These are phyloP conservation scores for Deilephila elpenor DNA, from an alignment of 2,888 invertebrate species.

Conservation along the genomic window DNA sequence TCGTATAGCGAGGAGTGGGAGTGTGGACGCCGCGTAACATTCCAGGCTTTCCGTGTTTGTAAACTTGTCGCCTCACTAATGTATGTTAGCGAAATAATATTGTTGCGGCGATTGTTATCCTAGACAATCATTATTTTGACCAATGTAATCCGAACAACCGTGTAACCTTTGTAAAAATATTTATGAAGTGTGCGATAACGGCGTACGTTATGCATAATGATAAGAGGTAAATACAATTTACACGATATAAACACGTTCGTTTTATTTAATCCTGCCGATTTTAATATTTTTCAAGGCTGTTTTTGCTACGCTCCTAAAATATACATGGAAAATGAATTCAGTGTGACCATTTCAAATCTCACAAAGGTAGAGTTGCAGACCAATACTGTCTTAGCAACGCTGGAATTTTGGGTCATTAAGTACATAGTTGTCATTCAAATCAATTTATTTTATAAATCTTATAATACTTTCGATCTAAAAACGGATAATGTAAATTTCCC, in stretches of 20 bases:
- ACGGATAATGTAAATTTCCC: too few species aligned
- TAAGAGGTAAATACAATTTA: conserved; percentile 84
- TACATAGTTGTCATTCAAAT: too few species aligned
- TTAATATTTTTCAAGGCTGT: too few species aligned
- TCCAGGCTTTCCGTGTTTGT: conserved; percentile 71
- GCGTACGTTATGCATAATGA: conserved; percentile 77
- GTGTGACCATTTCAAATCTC: too few species aligned
- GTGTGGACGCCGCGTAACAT: conserved; percentile 61
- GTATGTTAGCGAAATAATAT: conserved; percentile 36
- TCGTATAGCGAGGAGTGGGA: conserved; percentile 52
- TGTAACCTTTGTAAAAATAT: conserved; percentile 82
- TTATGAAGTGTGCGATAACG: conserved; percentile 76
- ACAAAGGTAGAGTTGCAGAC: too few species aligned
- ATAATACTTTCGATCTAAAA: too few species aligned
- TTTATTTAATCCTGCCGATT: conserved; percentile 56
- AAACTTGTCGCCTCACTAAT: conserved; percentile 57
- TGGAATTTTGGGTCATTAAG: too few species aligned
- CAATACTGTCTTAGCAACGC: too few species aligned
- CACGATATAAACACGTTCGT: conserved; percentile 68
- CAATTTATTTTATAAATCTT: too few species aligned
- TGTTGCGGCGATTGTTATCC: conserved; percentile 57
- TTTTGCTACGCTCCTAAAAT: too few species aligned
- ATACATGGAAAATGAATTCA: too few species aligned
- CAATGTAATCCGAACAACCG: conserved; percentile 81
- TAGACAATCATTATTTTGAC: conserved; percentile 80